Percentiles rank a stretch among this genome's conserved stretches.
These are phyloP conservation scores for Metacarcinus magister DNA, from an alignment of 2,888 invertebrate genomes.

Conservation along the genomic window DNA sequence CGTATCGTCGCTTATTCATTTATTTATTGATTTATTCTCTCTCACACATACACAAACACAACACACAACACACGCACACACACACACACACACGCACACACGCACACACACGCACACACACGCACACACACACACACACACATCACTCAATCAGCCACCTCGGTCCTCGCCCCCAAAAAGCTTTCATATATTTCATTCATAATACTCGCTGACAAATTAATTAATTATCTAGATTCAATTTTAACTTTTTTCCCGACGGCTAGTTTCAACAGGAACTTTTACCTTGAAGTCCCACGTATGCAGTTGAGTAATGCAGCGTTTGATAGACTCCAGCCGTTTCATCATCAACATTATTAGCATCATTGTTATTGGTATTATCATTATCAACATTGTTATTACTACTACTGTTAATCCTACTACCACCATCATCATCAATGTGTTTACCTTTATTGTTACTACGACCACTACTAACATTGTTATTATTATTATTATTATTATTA, in stretches of 20 bases:
- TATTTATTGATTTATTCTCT: neutral
- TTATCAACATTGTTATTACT: neutral
- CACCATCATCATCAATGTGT: too few relatives aligned
- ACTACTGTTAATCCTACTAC: too few relatives aligned
- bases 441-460: too few relatives aligned
- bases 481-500: too few relatives aligned
- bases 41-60: neutral
- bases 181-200: conserved; percentile 13
- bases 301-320: neutral
- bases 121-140: conserved; percentile 61
- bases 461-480: too few relatives aligned
- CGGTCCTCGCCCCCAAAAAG: neutral
- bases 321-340: neutral
- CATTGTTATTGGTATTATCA: neutral
- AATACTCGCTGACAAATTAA: neutral
- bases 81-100: neutral
- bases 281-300: neutral
- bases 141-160: neutral
- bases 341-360: neutral
- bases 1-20: neutral
- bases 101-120: conserved; percentile 53
- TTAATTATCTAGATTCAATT: conserved; percentile 14
- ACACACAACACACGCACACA: neutral
- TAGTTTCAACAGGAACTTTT: neutral
- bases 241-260: neutral